A percentile compares a stretch with the other conserved stretches of the same genome.
Evolutionary conservation across 1,140 invertebrate species (phyloP).

Genomic region (Cydia splendana): DNA sequence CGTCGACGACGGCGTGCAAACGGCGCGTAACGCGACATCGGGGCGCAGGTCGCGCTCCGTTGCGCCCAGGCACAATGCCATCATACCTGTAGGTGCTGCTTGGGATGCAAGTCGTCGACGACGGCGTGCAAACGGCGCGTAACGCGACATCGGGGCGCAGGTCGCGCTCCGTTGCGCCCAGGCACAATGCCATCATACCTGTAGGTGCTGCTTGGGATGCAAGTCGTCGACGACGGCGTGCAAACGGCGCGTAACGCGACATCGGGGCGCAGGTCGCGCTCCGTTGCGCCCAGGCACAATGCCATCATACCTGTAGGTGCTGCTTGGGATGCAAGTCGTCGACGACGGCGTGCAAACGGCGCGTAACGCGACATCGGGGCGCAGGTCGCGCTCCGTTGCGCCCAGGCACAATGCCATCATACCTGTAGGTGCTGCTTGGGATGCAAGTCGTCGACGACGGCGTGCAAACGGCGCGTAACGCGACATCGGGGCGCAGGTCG

Average conservation of each 20-base stretch:
- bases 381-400: too few relatives aligned
- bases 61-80: too few relatives aligned
- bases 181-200: conserved; percentile 40
- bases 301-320: conserved; percentile 50
- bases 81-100: conserved; percentile 55
- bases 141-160: too few relatives aligned
- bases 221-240: conserved; percentile 39
- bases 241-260: too few relatives aligned
- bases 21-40: too few relatives aligned
- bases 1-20: conserved; percentile 40
- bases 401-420: too few relatives aligned
- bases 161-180: too few relatives aligned
- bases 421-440: conserved; percentile 57
- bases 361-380: too few relatives aligned
- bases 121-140: conserved; percentile 39
- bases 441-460: conserved; percentile 45
- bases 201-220: conserved; percentile 53
- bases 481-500: too few relatives aligned
- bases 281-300: too few relatives aligned
- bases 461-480: conserved; percentile 38
- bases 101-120: conserved; percentile 45
- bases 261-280: too few relatives aligned
- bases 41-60: too few relatives aligned
- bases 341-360: conserved; percentile 39
- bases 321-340: conserved; percentile 49